A percentile compares a stretch with the other conserved stretches of the same genome.
Conservation (phyloP, 2,888 invertebrate genomes). For the Synergus laeviventris region DNA sequence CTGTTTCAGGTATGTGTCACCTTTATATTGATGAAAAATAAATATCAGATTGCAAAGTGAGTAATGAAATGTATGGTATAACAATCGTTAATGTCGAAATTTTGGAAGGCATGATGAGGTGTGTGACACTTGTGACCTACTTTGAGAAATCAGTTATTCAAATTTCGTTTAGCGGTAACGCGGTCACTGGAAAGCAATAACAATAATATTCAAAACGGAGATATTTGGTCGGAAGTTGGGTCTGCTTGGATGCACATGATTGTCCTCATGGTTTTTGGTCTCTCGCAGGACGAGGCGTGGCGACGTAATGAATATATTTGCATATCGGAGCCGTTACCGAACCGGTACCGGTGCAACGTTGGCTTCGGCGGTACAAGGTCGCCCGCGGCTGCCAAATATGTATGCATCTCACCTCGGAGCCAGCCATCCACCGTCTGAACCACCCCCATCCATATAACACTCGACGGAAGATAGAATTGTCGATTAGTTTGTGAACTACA, state of each 20-base stretch:
- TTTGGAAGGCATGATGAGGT: neutral
- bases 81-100: neutral
- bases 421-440: conserved; percentile 64
- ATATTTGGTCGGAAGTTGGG: conserved; percentile 13
- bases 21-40: neutral
- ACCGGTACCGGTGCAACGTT: conserved; percentile 71
- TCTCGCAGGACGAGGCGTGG: conserved; percentile 61
- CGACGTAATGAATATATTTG: conserved; percentile 75
- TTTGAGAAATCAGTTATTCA: conserved; percentile 22
- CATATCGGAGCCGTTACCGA: conserved; percentile 74
- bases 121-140: neutral
- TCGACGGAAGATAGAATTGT: conserved; percentile 45
- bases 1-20: neutral
- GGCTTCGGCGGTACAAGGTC: conserved; percentile 63
- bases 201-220: conserved; percentile 23
- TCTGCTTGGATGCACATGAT: conserved; percentile 43
- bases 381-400: conserved; percentile 72
- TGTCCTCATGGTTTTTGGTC: conserved; percentile 40
- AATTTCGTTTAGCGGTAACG: conserved; percentile 14
- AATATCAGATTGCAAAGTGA: neutral
- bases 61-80: too few relatives aligned
- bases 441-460: conserved; percentile 68
- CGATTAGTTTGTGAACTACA: conserved; percentile 40
- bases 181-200: conserved; percentile 18
- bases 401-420: conserved; percentile 69